Evolutionary conservation across 2,113 vertebrate species (phyloP).

Genomic region (Sarotherodon lohbergeri): DNA sequence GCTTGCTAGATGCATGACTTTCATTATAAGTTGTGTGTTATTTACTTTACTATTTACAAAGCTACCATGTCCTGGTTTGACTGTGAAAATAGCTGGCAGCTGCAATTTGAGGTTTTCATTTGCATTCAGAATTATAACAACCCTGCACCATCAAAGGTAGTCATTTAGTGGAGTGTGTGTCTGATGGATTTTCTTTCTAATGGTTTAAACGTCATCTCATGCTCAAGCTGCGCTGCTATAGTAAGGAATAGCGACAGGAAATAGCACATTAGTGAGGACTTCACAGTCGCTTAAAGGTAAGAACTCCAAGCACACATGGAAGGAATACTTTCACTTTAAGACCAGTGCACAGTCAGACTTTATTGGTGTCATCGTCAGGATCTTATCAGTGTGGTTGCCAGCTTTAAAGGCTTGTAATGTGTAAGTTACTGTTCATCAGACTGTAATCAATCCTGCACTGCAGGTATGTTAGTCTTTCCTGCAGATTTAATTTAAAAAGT

Average conservation of each 20-base stretch:
- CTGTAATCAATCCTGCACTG: background rate
- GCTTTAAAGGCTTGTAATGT: background rate
- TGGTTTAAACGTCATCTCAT: background rate
- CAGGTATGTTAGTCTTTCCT: background rate
- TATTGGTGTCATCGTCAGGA: background rate
- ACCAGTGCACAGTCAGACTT: background rate
- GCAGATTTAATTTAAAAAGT: background rate
- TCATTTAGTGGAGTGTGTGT: background rate
- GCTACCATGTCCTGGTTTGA: background rate
- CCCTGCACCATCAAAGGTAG: background rate
- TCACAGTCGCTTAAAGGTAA: background rate
- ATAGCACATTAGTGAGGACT: background rate
- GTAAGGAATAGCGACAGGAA: background rate
- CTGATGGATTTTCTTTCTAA: background rate
- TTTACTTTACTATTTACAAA: background rate
- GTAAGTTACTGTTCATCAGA: background rate
- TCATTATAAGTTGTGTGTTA: background rate
- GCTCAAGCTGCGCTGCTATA: background rate
- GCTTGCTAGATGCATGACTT: background rate
- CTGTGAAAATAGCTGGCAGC: background rate
- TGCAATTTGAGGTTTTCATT: background rate
- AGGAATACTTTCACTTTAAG: background rate
- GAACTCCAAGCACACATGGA: background rate
- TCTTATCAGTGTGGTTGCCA: background rate
- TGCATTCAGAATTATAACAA: background rate